Evolutionary conservation across 2,113 vertebrate species (phyloP), one percentile per base, ranked within the genome.

Genomic region (Thoracochromis brauschi): DNA sequence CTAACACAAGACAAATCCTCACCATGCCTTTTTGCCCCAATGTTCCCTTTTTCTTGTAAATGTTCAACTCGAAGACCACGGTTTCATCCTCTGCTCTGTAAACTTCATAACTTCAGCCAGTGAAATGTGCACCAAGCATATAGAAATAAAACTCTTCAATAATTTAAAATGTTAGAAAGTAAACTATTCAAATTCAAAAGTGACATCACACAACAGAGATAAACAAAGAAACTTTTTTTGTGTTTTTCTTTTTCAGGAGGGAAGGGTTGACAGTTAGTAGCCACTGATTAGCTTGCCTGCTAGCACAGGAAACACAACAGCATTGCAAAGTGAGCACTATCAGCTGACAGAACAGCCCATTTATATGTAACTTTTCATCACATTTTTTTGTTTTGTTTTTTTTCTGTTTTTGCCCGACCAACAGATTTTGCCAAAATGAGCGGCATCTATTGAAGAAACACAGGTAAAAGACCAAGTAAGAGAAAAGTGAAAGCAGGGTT

Each of bases 91-190:
- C 92, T 80, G 68, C 79, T 85, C 92, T 87, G 93, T 93, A 94
- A 96, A 96, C 94, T 79, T 96, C 95, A 96, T 95, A 93, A 95
- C 91, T 94, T 95, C 95, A 95, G 95, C 95, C 92, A 94, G 93
- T 92, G 92, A 96, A 94, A 89, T 65, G 89, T 91, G 91, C 93
- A 94, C 93, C 94, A 92, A 93, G 91, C 89, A 92, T 91, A 93
- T 91, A 92, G 85, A 93, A 93, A 93, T 92, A 94, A 93, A 96
- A 92, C 91, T 94, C 90, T 93, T 88, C 54, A 94, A 95, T 92
- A 89, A 93, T 94, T 94, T 92, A 91, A 94, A 93, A 91, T 86
- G 93, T 94, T 94, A 94, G 86, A 93, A 93, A 82, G 92, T 92
- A 90, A 94, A 94, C 88, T 93, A 93, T 83, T 91, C 75, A 93